Evolutionary conservation across 2,797 vertebrate species (phyloP).

Genomic region (Ctenosaura bakeri): DNA sequence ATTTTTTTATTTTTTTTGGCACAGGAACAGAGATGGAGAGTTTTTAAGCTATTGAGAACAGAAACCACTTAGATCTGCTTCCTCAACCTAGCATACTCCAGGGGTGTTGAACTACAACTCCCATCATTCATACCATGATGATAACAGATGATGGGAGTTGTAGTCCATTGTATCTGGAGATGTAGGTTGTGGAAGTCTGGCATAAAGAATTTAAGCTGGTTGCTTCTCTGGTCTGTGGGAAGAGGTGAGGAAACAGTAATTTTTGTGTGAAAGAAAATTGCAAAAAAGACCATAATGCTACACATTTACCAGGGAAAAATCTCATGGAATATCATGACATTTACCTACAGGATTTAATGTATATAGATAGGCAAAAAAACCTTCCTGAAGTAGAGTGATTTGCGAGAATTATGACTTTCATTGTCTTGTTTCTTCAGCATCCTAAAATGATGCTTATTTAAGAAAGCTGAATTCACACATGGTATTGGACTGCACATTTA

Average conservation of each 20-base stretch:
- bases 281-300: not conserved
- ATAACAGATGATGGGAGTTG: not conserved
- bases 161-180: not conserved
- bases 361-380: too few relatives aligned
- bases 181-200: not conserved
- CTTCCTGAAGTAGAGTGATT: not conserved
- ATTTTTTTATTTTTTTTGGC: too few relatives aligned
- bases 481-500: slow-evolving; percentile 3
- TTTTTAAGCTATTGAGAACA: not conserved
- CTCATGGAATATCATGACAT: not conserved
- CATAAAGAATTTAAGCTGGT: not conserved
- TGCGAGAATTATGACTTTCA: not conserved
- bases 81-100: not conserved
- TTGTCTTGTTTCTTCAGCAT: not conserved
- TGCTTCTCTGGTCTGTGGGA: not conserved
- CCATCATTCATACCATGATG: not conserved
- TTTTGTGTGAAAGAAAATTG: too few relatives aligned
- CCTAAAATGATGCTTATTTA: not conserved
- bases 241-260: not conserved
- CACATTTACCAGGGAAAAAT: not conserved
- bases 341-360: not conserved
- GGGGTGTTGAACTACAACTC: not conserved
- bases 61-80: not conserved
- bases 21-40: not conserved
- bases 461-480: not conserved